Evolutionary conservation across 2,888 invertebrate species (phyloP), one percentile per base, ranked within the genome.

Genomic region (Orgyia antiqua): DNA sequence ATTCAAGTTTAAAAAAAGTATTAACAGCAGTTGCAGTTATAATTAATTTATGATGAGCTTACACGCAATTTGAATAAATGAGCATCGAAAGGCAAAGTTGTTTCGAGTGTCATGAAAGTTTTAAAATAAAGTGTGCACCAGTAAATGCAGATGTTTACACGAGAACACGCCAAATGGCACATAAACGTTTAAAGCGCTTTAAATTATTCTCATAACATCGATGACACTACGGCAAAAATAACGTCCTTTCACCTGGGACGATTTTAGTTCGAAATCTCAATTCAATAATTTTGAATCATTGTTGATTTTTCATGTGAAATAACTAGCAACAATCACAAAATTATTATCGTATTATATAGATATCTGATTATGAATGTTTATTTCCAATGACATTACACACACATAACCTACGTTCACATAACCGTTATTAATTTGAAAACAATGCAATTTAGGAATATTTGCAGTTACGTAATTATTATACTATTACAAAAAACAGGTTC

Each of bases 101-200:
- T 9, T 39, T 45, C 29, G 38, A 45, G 34, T 30, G 5, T 39
- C 21, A 35, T 32, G 45, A 64, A 62, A 51, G 58, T 60, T 63
- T 68, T 60, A 62, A 68, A 69, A 71, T 63, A 65, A 65, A 58
- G 43, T 35, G 45, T 39, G 48, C 59, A 60, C 48, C 47, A 39
- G 48, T 48, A 59, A 57, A 54, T 39, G 47, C 49, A 33, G 42
- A 57, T 71, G 69, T 68, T 71, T 73, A 68, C 65, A 66, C 44
- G 67, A 54, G 57, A 69, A 59, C 67, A 61, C 51, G 75, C 73
- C 71, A 78, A 82, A 78, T 67, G 68, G 58, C 66, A 63, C 57
- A 68, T 73, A 68, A 78, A 77, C 71, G 60, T 65, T 78, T 74
- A 69, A 75, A 73, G 53, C 58, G 62, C 56, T 56, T 65, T 79